phyloP scores from a whole-genome alignment of 2,113 vertebrate genomes.

The Ciconia stormi region DNA sequence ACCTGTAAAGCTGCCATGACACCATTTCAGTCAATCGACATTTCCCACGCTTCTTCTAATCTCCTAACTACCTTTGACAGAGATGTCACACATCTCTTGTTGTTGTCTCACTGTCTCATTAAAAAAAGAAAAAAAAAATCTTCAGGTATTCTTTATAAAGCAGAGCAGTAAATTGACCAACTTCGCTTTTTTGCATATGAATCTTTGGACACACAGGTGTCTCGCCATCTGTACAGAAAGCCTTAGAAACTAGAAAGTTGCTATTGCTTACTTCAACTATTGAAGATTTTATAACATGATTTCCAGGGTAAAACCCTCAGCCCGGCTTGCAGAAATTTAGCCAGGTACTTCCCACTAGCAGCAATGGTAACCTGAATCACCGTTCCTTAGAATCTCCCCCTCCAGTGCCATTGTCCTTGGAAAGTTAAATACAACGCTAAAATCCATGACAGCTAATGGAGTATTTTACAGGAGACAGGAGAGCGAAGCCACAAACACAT shows the following conservation, averaged over 20 bases:
- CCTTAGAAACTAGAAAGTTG: background rate
- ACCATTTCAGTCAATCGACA: background rate
- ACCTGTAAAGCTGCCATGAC: background rate
- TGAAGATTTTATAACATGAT: background rate
- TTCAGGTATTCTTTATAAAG: background rate
- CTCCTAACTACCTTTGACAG: background rate
- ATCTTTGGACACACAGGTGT: background rate
- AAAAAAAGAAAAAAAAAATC: background rate
- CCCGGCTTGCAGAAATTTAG: background rate
- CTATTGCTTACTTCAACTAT: background rate
- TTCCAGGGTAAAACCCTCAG: background rate
- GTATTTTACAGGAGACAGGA: background rate
- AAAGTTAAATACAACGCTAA: background rate
- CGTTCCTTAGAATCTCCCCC: background rate
- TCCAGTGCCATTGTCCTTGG: background rate
- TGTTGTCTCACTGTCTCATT: background rate
- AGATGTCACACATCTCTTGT: background rate
- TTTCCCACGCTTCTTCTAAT: background rate
- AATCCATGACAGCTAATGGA: background rate
- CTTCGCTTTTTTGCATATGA: background rate
- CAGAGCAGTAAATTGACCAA: background rate
- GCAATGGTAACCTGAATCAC: background rate
- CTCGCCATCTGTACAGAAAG: background rate
- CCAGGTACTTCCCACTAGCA: background rate
- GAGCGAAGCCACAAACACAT: background rate